These are phyloP conservation scores for Paramuricea clavata DNA, from an alignment of 92 coral and sea anemone species.

Conservation along the genomic window DNA sequence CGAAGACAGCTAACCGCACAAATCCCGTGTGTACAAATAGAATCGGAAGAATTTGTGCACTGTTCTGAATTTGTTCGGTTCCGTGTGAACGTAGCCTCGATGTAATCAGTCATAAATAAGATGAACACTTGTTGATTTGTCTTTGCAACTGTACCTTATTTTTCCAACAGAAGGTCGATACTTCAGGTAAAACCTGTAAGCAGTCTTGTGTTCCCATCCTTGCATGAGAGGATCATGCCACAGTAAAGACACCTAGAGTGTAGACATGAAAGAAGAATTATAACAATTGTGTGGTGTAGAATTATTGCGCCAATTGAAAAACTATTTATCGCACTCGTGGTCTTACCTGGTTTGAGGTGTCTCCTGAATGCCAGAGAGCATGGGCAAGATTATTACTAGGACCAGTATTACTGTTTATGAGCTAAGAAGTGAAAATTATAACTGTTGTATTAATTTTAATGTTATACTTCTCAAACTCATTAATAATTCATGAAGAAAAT, in stretches of 20 bases:
- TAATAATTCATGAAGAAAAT: too few relatives aligned
- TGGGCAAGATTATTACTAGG: slow-evolving; percentile 81
- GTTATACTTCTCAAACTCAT: too few relatives aligned
- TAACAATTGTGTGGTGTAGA: not conserved
- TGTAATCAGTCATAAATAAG: too few relatives aligned
- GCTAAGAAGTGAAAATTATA: slow-evolving; percentile 50
- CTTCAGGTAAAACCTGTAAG: slow-evolving; percentile 81
- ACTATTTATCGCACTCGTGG: not conserved
- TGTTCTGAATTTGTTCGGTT: too few relatives aligned
- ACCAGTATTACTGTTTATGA: slow-evolving; percentile 80
- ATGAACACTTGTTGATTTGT: too few relatives aligned
- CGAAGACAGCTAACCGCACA: too few relatives aligned
- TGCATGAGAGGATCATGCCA: slow-evolving; percentile 97
- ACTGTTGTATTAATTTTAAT: too few relatives aligned
- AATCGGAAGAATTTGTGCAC: too few relatives aligned
- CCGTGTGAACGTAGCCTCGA: too few relatives aligned
- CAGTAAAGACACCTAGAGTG: slow-evolving; percentile 77
- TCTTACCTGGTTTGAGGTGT: slow-evolving; percentile 77
- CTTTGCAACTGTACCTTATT: slow-evolving; percentile 68
- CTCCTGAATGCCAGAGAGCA: slow-evolving; percentile 93
- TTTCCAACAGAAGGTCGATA: slow-evolving; percentile 95
- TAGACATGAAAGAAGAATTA: not conserved
- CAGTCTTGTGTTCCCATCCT: slow-evolving; percentile 87
- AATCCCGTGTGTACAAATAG: too few relatives aligned
- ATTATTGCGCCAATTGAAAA: not conserved